Evolutionary conservation across 1,140 invertebrate genomes (phyloP).

Genomic region (Brachionus koreanus): DNA sequence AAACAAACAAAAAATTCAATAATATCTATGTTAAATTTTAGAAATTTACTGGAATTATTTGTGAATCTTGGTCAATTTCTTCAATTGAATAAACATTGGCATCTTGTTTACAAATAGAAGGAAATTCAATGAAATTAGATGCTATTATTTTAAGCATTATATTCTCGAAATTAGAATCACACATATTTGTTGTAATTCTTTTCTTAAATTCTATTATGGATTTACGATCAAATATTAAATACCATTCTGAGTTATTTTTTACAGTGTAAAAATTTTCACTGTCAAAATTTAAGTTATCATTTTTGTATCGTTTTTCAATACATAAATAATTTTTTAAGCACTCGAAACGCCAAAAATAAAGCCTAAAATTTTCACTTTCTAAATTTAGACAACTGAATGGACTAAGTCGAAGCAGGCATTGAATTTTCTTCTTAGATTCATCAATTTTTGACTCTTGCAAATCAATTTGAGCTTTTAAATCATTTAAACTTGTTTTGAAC

Average conservation of each 20-base stretch:
- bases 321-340: slow-evolving; percentile 2
- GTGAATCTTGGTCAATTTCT: background rate
- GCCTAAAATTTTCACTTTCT: background rate
- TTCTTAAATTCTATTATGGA: background rate
- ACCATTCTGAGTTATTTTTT: background rate
- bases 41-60: background rate
- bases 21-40: background rate
- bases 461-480: background rate
- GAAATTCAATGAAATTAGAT: background rate
- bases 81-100: background rate
- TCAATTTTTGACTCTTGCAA: background rate
- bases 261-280: background rate
- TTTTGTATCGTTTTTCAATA: slow-evolving; percentile 10
- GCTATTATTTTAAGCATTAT: background rate
- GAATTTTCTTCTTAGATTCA: background rate
- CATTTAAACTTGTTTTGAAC: background rate
- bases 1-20: background rate
- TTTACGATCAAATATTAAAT: background rate
- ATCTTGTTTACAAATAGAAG: background rate
- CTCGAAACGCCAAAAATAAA: slow-evolving; percentile 3
- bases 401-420: background rate
- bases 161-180: background rate
- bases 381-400: background rate
- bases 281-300: background rate
- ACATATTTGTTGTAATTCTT: background rate